These are phyloP conservation scores for Pholis gunnellus DNA, from an alignment of 2,113 vertebrate genomes.

Conservation along the genomic window DNA sequence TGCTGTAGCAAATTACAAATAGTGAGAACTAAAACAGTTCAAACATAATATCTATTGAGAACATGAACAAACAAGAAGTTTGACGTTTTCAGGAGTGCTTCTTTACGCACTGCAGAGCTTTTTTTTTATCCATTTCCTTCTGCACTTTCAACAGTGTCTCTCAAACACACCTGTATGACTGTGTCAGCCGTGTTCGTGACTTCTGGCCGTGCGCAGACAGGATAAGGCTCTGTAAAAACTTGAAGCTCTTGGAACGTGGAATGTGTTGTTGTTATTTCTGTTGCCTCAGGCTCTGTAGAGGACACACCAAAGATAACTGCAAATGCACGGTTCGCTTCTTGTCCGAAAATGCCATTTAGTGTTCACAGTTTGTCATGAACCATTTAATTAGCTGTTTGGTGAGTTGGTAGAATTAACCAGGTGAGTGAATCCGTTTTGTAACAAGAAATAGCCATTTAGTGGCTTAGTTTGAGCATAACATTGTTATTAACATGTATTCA, in stretches of 20 bases:
- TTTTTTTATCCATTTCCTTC: neutral
- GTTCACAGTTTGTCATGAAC: neutral
- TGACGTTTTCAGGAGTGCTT: neutral
- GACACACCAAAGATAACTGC: neutral
- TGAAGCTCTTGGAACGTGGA: conserved; percentile 59
- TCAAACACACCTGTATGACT: neutral
- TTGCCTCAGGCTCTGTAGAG: conserved; percentile 28
- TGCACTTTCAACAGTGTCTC: neutral
- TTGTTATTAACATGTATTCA: neutral
- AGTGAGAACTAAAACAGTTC: neutral
- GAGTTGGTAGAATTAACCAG: neutral
- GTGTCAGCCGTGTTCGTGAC: neutral
- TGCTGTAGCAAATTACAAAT: neutral
- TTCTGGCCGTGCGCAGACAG: conserved; percentile 37
- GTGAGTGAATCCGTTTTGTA: neutral
- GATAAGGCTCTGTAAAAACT: conserved; percentile 66
- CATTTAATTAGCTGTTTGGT: neutral
- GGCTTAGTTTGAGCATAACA: neutral
- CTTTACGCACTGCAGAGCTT: neutral
- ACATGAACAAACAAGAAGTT: neutral
- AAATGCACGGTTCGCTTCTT: neutral
- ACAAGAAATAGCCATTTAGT: neutral
- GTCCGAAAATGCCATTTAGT: neutral
- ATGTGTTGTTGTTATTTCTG: conserved; percentile 61
- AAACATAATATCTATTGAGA: neutral